These are phyloP conservation scores for Furcula furcula DNA, from an alignment of 2,888 invertebrate species.

Conservation along the genomic window DNA sequence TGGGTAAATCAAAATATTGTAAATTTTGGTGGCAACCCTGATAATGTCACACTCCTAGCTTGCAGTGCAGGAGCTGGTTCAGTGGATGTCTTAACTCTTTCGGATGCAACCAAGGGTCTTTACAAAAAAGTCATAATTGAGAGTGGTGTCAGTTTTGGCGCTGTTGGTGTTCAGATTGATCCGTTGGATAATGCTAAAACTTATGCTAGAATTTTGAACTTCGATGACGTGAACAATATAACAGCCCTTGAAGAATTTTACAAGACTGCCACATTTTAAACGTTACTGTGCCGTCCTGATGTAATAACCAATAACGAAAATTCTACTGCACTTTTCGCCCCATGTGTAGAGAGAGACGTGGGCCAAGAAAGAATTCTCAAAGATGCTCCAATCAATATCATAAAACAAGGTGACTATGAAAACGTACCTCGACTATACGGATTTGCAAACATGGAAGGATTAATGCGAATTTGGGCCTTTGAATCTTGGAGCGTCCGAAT, in stretches of 20 bases:
- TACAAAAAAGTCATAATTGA: conserved; percentile 52
- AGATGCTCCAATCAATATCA: conserved; percentile 22
- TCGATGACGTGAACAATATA: conserved; percentile 38
- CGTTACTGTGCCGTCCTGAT: conserved; percentile 17
- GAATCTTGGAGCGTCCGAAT: conserved; percentile 30
- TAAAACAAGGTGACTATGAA: conserved; percentile 20
- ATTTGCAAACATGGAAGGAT: conserved; percentile 43
- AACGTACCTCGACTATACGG: conserved; percentile 35
- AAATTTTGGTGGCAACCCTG: conserved; percentile 53
- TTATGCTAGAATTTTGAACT: conserved; percentile 40
- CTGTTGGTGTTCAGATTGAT: conserved; percentile 41
- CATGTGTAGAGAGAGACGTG: conserved; percentile 40
- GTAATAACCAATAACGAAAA: conserved; percentile 10
- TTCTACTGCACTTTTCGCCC: conserved; percentile 22
- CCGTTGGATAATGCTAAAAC: conserved; percentile 46
- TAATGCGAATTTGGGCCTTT: conserved; percentile 21
- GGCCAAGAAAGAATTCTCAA: conserved; percentile 23
- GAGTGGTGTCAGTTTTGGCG: conserved; percentile 41
- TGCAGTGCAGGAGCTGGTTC: conserved; percentile 53
- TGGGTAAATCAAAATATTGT: conserved; percentile 56
- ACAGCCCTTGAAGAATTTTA: conserved; percentile 49
- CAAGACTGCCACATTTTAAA: conserved; percentile 35
- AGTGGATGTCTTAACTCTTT: conserved; percentile 49
- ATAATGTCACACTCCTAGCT: conserved; percentile 52
- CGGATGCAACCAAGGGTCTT: conserved; percentile 43